These are phyloP conservation scores for Hippocampus mohnikei DNA, from an alignment of 2,113 vertebrate species.

Conservation along the genomic window DNA sequence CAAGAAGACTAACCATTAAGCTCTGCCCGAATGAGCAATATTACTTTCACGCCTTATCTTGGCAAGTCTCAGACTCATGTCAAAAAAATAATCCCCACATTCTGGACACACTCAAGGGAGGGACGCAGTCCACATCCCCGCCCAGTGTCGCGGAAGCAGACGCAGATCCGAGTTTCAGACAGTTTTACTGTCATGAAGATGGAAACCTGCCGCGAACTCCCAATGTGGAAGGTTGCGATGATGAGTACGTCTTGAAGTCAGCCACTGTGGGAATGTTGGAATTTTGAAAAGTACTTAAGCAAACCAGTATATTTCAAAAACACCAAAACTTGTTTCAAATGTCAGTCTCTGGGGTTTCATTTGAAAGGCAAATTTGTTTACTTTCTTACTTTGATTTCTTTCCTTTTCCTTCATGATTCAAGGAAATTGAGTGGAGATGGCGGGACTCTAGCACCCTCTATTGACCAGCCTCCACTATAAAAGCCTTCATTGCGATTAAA, in stretches of 20 bases:
- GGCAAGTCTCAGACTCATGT: constrained; percentile 48
- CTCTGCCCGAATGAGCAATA: constrained; percentile 8
- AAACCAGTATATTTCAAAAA: constrained; percentile 8
- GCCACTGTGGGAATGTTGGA: neutral
- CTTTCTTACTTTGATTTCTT: too few species aligned
- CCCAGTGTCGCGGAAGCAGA: neutral
- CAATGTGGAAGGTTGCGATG: constrained; percentile 6
- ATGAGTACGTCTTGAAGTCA: constrained; percentile 12
- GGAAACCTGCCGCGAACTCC: constrained; percentile 19
- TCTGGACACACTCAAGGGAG: constrained; percentile 33
- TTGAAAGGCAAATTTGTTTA: too few species aligned
- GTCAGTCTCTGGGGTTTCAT: neutral
- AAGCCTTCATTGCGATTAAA: neutral
- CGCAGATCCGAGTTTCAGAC: constrained; percentile 19
- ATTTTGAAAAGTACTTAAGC: neutral
- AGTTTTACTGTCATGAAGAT: constrained; percentile 44
- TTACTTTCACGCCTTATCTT: constrained; percentile 39
- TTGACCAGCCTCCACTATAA: neutral
- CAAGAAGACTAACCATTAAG: constrained; percentile 28
- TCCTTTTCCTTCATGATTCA: too few species aligned
- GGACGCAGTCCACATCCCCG: constrained; percentile 18
- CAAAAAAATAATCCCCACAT: constrained; percentile 39
- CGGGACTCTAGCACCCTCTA: neutral
- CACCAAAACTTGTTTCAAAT: neutral
- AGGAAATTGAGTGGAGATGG: too few species aligned